Base-by-base conservation (phyloP, 2,888 invertebrate genomes). In the Agelastica alni region DNA sequence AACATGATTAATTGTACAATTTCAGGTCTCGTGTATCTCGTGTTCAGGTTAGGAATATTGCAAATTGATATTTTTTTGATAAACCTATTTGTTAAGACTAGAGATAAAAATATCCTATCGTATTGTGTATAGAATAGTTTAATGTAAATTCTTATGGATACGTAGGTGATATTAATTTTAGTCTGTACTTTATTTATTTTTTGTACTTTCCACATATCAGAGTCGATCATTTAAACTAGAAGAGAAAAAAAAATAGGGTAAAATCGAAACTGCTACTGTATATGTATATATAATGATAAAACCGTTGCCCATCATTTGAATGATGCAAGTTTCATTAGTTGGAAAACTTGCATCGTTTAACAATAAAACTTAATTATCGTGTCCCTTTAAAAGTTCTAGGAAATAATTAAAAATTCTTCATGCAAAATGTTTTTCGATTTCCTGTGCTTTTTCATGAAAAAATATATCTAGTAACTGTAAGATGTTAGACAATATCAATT, bases 151-250 rank as follows among this genome's bases (percentile, higher is more conserved):
- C 13, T 44, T 30, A 52, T 41, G 16, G 20, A 55, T 53, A 43
- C 30, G 39, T 58, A 57, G 57, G 61, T 61, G 61, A 59, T 61
- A 61, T 59, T 61, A 57, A 51, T 59, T 57, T 59, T 56, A 51
- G 53, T 59, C 39, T 41, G 41, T 49, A 41, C 14, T 47, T 58
- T 59, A 61, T 55, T 65, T 63, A 63, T 64, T 65, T 57, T 66
- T 64, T 64, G 59, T 62, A 64, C 59, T 47, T 62, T 65, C 53
- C 57, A 66, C 66, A 66, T 66, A 66, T 66, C 66, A 59, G 46
- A 32, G n/a, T 62, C 59, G 56, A 57, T 62, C 52, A 45, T 12
- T 20, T 37, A 13, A 12, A n/a, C n/a, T n/a, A n/a, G n/a, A n/a
- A n/a, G n/a, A n/a, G n/a, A n/a, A n/a, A n/a, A n/a, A n/a, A n/a